Conservation (phyloP, 2,113 vertebrate species). For the Crotalus tigris region DNA sequence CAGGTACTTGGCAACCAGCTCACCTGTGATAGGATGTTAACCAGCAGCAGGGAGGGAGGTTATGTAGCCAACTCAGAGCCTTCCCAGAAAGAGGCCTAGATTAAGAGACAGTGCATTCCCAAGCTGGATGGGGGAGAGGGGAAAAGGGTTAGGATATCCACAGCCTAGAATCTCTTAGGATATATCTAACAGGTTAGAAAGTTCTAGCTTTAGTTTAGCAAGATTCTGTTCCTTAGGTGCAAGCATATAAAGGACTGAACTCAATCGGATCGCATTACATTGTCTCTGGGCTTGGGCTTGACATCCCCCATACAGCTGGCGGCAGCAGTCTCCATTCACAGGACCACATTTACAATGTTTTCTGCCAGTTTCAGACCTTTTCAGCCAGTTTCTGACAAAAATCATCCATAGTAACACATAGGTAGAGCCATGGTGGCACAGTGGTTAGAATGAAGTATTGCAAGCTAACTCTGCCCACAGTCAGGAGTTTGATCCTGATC, state of each 20-base stretch:
- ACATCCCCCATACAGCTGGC: too few relatives aligned
- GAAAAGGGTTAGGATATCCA: not conserved
- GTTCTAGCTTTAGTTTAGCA: not conserved
- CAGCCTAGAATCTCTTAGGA: not conserved
- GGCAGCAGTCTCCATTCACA: not conserved
- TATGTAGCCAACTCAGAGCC: not conserved
- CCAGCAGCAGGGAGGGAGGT: not conserved
- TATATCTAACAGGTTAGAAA: not conserved
- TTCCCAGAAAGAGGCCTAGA: not conserved
- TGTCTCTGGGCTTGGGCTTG: too few relatives aligned
- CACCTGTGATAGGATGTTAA: not conserved
- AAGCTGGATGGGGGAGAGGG: not conserved
- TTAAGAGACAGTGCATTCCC: not conserved
- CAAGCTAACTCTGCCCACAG: not conserved
- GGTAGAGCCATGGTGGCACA: not conserved
- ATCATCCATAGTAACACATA: not conserved
- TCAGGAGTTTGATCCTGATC: not conserved
- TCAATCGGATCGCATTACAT: not conserved
- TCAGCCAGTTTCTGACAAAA: not conserved
- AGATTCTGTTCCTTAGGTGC: not conserved
- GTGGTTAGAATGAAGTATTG: not conserved
- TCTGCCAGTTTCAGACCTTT: not conserved
- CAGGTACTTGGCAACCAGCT: not conserved
- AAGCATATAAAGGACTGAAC: not conserved
- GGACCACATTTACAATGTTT: not conserved